Evolutionary conservation across 2,888 invertebrate species (phyloP).

Genomic region (Drosophila falleni): DNA sequence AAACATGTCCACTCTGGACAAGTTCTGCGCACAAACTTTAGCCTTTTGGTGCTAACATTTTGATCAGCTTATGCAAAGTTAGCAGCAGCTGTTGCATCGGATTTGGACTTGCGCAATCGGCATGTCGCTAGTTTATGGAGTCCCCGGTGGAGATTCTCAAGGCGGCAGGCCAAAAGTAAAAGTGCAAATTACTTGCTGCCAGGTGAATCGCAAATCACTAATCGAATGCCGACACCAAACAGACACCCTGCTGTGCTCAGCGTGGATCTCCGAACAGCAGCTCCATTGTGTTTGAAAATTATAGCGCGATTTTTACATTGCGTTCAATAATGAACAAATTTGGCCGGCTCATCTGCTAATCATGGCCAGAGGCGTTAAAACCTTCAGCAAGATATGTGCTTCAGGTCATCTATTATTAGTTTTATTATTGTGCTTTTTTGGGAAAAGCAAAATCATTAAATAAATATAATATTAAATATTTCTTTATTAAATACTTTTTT

Average conservation of each 20-base stretch:
- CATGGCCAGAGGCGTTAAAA: slow-evolving; percentile 17
- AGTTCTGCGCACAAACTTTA: slow-evolving; percentile 73
- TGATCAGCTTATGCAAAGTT: slow-evolving; percentile 68
- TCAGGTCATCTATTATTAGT: slow-evolving; percentile 5
- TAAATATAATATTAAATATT: background rate
- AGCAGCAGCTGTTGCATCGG: slow-evolving; percentile 35
- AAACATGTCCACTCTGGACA: slow-evolving; percentile 44
- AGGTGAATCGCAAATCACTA: slow-evolving; percentile 41
- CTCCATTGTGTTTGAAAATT: slow-evolving; percentile 23
- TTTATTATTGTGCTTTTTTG: slow-evolving; percentile 11
- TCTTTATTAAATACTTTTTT: background rate
- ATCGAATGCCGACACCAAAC: slow-evolving; percentile 26
- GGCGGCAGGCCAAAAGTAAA: slow-evolving; percentile 62
- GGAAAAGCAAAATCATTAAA: background rate
- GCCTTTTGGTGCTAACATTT: slow-evolving; percentile 72
- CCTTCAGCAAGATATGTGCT: slow-evolving; percentile 26
- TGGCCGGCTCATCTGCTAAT: slow-evolving; percentile 31
- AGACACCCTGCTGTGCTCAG: slow-evolving; percentile 45
- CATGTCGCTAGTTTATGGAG: slow-evolving; percentile 25
- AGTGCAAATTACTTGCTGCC: slow-evolving; percentile 43
- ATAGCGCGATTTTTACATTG: slow-evolving; percentile 34
- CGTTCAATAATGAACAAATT: slow-evolving; percentile 40
- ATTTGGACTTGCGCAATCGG: slow-evolving; percentile 61
- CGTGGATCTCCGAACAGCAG: slow-evolving; percentile 28
- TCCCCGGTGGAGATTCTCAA: slow-evolving; percentile 59